Base-by-base conservation (phyloP, 2,888 invertebrate species). In the Margaritifera margaritifera region DNA sequence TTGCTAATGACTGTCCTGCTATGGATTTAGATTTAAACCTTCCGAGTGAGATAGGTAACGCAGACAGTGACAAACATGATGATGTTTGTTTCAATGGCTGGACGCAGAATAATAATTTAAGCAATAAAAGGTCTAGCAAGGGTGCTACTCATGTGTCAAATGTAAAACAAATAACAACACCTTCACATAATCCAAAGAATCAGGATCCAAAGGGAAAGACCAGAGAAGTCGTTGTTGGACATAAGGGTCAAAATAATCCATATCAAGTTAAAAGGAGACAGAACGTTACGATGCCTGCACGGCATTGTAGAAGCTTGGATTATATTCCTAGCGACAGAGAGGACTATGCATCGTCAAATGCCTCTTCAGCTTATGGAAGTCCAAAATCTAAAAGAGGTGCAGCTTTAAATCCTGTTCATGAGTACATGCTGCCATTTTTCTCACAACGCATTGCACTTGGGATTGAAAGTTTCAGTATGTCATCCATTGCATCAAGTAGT, bases 251-350 rank as follows among this genome's bases (percentile, higher is more conserved):
- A 11, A 66, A 71, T 54, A 81, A 84, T 60, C 84, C 82, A 4
- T 87, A 79, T 71, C 87, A 89, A 64, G 81, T 88, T 3, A 87
- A 88, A 69, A 75, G 88, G 8, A 79, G 86, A 4, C 82, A 80
- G 55, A 75, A 81, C 15, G 77, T 81, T 64, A 79, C 81, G 22
- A 77, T 83, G 55, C 87, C 88, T 4, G 84, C 85, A 6, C 78
- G 88, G 6, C 84, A 84, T 66, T 86, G 88, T 68, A 83, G 87
- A 57, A 88, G 88, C 69, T 71, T 89, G 74, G 89, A 89, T 74
- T 86, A 88, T 73, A 87, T 89, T 50, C 87, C 88, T 27, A 87
- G 88, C 71, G 89, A 89, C 69, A 64, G 82, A 19, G 89, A 88
- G 57, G 88, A 88, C 59, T 71, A 72, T n/a, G 65, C 68, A 31